A percentile compares a stretch with the other conserved stretches of the same genome.
Evolutionary conservation across 2,888 invertebrate genomes (phyloP).

Genomic region (Bembecia ichneumoniformis): DNA sequence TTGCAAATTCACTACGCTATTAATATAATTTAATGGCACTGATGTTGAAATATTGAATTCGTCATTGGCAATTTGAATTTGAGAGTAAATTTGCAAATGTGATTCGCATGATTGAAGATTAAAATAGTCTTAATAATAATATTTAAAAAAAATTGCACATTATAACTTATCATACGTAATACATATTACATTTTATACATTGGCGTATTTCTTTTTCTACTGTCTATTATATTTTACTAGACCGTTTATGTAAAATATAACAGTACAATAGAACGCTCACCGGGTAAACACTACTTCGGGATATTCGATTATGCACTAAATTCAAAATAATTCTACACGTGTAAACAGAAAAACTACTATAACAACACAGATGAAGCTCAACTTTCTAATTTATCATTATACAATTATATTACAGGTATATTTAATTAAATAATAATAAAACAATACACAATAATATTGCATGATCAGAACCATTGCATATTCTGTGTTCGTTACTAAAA

Average conservation of each 20-base stretch:
- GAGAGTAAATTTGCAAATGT: conserved; percentile 28
- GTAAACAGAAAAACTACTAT: conserved; percentile 2
- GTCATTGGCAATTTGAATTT: conserved; percentile 26
- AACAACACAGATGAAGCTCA: conserved; percentile 50
- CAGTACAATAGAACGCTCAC: too few relatives aligned
- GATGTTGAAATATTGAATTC: conserved; percentile 13
- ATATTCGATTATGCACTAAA: too few relatives aligned
- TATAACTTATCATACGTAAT: too few relatives aligned
- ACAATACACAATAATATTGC: conserved; percentile 36
- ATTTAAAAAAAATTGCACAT: too few relatives aligned
- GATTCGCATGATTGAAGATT: conserved; percentile 9
- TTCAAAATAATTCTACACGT: too few relatives aligned
- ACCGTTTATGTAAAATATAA: too few relatives aligned
- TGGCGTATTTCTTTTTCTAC: too few relatives aligned
- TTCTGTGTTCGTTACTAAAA: conserved; percentile 41
- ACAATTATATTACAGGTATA: conserved; percentile 14
- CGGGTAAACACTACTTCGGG: too few relatives aligned
- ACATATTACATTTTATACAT: too few relatives aligned
- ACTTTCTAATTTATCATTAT: conserved; percentile 19
- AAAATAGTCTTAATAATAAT: conserved; percentile 10
- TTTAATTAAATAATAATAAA: conserved; percentile 4
- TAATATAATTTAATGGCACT: conserved; percentile 1
- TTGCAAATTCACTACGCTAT: conserved; percentile 26
- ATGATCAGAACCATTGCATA: conserved; percentile 20
- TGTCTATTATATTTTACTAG: too few relatives aligned